These are phyloP conservation scores for Batillaria attramentaria DNA, from an alignment of 1,140 invertebrate genomes.

Conservation along the genomic window DNA sequence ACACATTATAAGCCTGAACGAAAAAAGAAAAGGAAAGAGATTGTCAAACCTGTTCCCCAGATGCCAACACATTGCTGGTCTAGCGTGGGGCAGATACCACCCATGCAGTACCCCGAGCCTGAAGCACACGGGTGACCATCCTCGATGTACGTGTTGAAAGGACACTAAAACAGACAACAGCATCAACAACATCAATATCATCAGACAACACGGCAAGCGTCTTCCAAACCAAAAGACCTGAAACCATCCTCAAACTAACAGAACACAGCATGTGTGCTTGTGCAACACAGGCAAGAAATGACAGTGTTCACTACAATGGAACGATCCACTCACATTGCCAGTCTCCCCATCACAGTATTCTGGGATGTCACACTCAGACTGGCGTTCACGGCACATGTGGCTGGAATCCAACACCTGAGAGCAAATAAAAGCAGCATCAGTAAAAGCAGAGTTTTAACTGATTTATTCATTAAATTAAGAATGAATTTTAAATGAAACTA, in stretches of 20 bases:
- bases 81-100: conserved; percentile 90
- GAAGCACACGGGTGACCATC: conserved; percentile 88
- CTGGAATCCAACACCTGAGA: conserved; percentile 82
- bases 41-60: conserved; percentile 83
- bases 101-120: conserved; percentile 87
- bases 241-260: too few relatives aligned
- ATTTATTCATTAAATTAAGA: too few relatives aligned
- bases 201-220: background rate
- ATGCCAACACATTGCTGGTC: conserved; percentile 89
- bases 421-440: too few relatives aligned
- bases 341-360: conserved; percentile 90
- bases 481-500: too few relatives aligned
- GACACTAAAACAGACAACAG: too few relatives aligned
- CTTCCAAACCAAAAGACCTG: too few relatives aligned
- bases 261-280: too few relatives aligned
- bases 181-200: conserved; percentile 31
- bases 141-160: conserved; percentile 89
- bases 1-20: background rate
- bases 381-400: conserved; percentile 84
- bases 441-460: too few relatives aligned
- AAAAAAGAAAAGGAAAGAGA: background rate
- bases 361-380: conserved; percentile 94
- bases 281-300: too few relatives aligned
- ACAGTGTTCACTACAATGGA: too few relatives aligned
- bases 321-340: conserved; percentile 74